phyloP scores from a whole-genome alignment of 2,797 vertebrate species.

The Poeciliopsis gracilis region DNA sequence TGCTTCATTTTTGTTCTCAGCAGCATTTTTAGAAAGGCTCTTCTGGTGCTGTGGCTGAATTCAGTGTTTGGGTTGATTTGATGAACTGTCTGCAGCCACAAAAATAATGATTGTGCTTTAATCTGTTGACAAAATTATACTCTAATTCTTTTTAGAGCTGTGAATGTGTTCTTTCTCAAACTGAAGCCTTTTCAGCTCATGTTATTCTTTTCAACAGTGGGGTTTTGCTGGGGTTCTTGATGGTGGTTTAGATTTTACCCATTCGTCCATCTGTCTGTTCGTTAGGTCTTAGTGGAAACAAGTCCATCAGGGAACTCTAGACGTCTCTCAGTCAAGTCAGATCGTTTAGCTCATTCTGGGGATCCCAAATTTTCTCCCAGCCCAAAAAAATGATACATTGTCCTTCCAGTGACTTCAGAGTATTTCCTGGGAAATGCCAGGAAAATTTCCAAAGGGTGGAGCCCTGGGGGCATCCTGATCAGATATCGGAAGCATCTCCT shows the following conservation, averaged over 20 bases:
- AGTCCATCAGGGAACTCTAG: too few relatives aligned
- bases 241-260: not conserved
- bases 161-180: not conserved
- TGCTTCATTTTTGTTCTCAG: constrained; percentile 35
- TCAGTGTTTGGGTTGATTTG: not conserved
- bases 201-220: not conserved
- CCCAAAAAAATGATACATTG: not conserved
- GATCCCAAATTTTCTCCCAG: too few relatives aligned
- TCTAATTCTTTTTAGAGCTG: not conserved
- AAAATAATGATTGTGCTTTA: not conserved
- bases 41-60: not conserved
- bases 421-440: not conserved
- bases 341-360: not conserved
- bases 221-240: not conserved
- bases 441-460: not conserved
- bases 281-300: too few relatives aligned
- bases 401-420: not conserved
- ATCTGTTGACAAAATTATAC: not conserved
- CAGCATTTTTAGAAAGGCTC: constrained; percentile 7
- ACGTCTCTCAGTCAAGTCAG: not conserved
- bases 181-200: not conserved
- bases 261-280: not conserved
- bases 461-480: not conserved
- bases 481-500: not conserved
- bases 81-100: not conserved